Evolutionary conservation across 1,140 invertebrate genomes (phyloP), one percentile per base, ranked within the genome.

Genomic region (Trachymyrmex septentrionalis): DNA sequence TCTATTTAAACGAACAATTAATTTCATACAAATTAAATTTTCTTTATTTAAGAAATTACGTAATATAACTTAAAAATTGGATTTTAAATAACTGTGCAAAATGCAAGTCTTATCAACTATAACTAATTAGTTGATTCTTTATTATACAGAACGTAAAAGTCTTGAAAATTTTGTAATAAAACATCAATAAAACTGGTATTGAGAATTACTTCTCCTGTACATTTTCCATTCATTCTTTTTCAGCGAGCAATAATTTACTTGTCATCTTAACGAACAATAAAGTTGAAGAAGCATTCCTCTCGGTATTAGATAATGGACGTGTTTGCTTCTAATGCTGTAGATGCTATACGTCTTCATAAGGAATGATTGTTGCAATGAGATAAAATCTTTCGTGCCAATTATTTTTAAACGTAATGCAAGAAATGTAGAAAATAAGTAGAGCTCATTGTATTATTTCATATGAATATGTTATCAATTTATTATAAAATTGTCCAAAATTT

Each of bases 291-390:
- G 6, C 61, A 69, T 69, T 80, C 48, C 48, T 80, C 7, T 24
- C 24, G 30, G 24, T 69, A 80, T 5, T 80, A 80, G n/a, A 19
- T 80, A 80, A 80, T 80, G n/a, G 30, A 80, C n/a, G 12, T 55
- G 48, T 80, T 67, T 80, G 63, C n/a, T 80, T 80, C n/a, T 30
- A 80, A 55, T 50, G 61, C 44, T n/a, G 48, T 27, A 30, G 21
- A 78, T 55, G 61, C 61, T 53, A 80, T 69, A 69, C 16, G 55
- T 69, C 77, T 80, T 80, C 19, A 80, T 80, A 67, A 34, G 34
- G 76, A 66, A 66, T 38, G 48, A 80, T 66, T 66, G 16, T 64
- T 66, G 16, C 19, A 66, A 0, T 44, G 19, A 55, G 77, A 69
- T 38, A 69, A 4, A 30, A 80, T 69, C 63, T 34, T 48, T 67